Conservation (phyloP, 2,888 invertebrate species). For the Mayetiola destructor region DNA sequence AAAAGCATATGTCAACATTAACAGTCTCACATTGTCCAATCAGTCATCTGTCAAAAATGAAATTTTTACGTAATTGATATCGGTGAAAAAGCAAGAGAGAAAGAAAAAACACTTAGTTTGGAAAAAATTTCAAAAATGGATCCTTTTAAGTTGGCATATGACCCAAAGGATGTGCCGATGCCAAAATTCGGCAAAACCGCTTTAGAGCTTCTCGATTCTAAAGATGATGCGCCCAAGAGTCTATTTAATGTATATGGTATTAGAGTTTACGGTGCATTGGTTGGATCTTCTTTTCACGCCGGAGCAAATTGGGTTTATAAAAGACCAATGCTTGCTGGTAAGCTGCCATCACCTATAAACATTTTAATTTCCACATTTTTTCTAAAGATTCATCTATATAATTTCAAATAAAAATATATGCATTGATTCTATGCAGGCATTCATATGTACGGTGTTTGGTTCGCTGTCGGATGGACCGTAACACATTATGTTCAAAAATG, state of each 20-base stretch:
- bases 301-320: neutral
- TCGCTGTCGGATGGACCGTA: slow-evolving; percentile 28
- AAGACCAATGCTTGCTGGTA: neutral
- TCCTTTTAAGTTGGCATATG: neutral
- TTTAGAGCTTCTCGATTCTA: neutral
- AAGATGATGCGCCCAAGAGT: neutral
- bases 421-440: neutral
- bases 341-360: too few relatives aligned
- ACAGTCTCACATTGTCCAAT: neutral
- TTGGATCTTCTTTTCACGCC: neutral
- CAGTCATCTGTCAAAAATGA: slow-evolving; percentile 2
- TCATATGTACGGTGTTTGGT: neutral
- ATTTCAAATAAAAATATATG: neutral
- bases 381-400: neutral
- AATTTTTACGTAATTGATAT: slow-evolving; percentile 7
- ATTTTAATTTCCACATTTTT: too few relatives aligned
- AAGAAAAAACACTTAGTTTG: neutral
- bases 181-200: neutral
- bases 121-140: neutral
- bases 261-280: neutral
- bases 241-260: neutral
- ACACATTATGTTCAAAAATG: slow-evolving; percentile 30
- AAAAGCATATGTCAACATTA: neutral
- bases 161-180: neutral
- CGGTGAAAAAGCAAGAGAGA: neutral